Conservation (phyloP, 2,113 vertebrate genomes). For the Morone chrysops region DNA sequence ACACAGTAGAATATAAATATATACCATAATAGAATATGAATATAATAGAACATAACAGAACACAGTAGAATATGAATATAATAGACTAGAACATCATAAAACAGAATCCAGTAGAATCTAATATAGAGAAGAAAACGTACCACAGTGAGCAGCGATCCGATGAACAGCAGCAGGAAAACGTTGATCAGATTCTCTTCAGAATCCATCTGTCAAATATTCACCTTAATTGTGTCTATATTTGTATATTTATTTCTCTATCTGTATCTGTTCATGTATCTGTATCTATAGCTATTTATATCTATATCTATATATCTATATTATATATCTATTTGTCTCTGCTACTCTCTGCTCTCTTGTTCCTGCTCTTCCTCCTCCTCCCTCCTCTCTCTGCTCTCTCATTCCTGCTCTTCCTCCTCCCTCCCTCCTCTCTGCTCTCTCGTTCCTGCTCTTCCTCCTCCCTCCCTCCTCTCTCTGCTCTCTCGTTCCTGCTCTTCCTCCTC, state of each 20-base stretch:
- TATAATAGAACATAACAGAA: not conserved
- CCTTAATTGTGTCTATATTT: not conserved
- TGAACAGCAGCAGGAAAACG: constrained; percentile 62
- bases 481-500: not conserved
- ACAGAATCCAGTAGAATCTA: not conserved
- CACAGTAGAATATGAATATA: not conserved
- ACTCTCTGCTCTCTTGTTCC: not conserved
- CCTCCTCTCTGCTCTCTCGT: not conserved
- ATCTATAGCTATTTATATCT: too few species aligned
- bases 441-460: not conserved
- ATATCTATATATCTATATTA: not conserved
- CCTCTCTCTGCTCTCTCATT: not conserved
- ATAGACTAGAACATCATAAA: too few species aligned
- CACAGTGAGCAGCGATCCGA: constrained; percentile 54
- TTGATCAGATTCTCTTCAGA: constrained; percentile 64
- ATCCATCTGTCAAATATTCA: constrained; percentile 60
- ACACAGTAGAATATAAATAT: not conserved
- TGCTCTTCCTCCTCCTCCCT: not conserved
- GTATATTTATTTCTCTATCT: not conserved
- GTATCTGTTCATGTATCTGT: not conserved
- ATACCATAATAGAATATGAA: not conserved
- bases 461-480: constrained; percentile 1
- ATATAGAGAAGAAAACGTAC: constrained; percentile 37
- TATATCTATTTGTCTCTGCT: constrained; percentile 2
- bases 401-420: not conserved